Evolutionary conservation across 2,797 vertebrate species (phyloP).

Genomic region (Coluber constrictor): DNA sequence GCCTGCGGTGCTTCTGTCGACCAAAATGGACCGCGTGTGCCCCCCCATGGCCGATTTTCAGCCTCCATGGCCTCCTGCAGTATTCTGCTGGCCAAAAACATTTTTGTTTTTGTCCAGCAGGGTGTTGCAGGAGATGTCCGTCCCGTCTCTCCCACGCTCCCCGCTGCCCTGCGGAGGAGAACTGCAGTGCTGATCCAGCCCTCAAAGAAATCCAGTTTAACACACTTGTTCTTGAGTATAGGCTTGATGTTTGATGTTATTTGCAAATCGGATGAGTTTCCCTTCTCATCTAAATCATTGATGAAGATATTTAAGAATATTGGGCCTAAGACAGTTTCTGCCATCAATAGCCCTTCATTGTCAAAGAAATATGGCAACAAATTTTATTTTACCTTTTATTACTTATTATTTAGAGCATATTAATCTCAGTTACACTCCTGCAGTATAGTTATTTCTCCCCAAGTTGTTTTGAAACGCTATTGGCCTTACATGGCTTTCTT

Average conservation of each 20-base stretch:
- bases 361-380: conserved; percentile 48
- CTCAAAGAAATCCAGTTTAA: too few species aligned
- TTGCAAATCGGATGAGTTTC: background rate
- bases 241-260: background rate
- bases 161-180: too few species aligned
- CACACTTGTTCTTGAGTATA: background rate
- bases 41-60: too few species aligned
- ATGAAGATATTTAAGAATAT: background rate
- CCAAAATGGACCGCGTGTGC: rapidly evolving
- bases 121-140: too few species aligned
- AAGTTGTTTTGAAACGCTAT: conserved; percentile 40
- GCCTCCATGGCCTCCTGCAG: too few species aligned
- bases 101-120: too few species aligned
- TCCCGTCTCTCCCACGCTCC: too few species aligned
- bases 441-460: conserved; percentile 66
- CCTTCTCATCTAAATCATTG: background rate
- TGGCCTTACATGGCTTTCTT: conserved; percentile 46
- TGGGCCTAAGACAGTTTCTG: conserved; percentile 4
- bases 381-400: conserved; percentile 37
- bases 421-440: conserved; percentile 62
- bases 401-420: conserved; percentile 57
- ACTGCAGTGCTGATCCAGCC: too few species aligned
- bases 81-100: too few species aligned
- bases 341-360: conserved; percentile 34
- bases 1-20: too few species aligned